Conservation (phyloP, 2,113 vertebrate species). For the Callocephalon fimbriatum region DNA sequence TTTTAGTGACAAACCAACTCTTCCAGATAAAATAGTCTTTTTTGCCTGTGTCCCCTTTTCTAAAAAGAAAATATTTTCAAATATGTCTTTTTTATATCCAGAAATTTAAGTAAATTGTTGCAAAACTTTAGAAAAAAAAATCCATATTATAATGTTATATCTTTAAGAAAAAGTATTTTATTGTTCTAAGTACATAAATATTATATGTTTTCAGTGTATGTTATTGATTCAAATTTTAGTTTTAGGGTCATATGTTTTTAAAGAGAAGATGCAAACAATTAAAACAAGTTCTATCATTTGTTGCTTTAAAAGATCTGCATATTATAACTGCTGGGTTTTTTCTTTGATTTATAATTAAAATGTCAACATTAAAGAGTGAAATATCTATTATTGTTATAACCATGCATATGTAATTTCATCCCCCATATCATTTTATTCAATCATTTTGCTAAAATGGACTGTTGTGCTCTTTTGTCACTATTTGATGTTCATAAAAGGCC, state of each 20-base stretch:
- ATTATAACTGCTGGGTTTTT: neutral
- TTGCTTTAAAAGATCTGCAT: neutral
- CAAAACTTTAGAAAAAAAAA: too few species aligned
- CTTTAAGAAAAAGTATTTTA: too few species aligned
- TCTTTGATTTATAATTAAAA: neutral
- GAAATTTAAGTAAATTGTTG: too few species aligned
- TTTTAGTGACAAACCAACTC: neutral
- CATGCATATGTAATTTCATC: neutral
- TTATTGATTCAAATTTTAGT: neutral
- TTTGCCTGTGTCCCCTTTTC: neutral
- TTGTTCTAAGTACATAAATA: too few species aligned
- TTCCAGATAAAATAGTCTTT: neutral
- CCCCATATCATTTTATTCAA: neutral
- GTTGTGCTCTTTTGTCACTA: neutral
- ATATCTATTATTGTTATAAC: neutral
- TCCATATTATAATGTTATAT: too few species aligned
- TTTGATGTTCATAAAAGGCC: neutral
- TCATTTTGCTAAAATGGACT: neutral
- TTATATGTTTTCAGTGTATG: neutral
- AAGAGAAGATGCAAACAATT: neutral
- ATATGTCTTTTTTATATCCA: fast-evolving
- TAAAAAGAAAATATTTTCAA: neutral
- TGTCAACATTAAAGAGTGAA: neutral
- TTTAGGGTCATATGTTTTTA: neutral
- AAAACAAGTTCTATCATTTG: neutral